Base-by-base conservation (phyloP, 2,797 vertebrate species). In the Cynodonichthys magdalenae region DNA sequence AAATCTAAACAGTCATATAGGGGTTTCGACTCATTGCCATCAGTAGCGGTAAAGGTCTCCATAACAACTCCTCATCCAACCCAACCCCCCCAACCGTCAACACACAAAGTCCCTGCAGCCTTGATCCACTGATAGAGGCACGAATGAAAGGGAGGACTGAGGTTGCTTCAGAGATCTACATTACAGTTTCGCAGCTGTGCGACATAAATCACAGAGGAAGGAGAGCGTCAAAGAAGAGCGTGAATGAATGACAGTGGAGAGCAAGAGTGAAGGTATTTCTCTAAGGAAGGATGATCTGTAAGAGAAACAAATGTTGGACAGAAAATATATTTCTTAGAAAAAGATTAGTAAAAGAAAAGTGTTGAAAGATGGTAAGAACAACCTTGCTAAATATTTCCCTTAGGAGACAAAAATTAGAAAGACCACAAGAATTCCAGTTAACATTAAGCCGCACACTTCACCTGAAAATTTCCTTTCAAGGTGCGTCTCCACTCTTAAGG, bases 1-100 rank as follows among this genome's bases (percentile, higher is more conserved):
- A 83, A 85, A 88, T 86, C 80, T 83, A 70, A 83, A 84, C 74
- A 84, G 82, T 83, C 79, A 84, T 82, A 89, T 79, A 80, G 75
- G 71, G 72, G 80, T 81, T 77, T 87, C 29, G 62, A 71, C 74
- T 81, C 19, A 19, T 20, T 77, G 66, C 59, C 75, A 89, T 87
- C 75, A 79, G 79, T 71, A 62, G 72, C 69, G 74, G 65, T 81
- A 82, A 89, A 88, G 84, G 83, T 88, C 76, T 81, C 83, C 48
- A 88, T 78, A 81, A 87, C 62, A 81, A 78, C 75, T 79, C 42
- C 59, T 65, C 64, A 71, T 80, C 59, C 55, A 69, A 48, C 58
- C 75, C 60, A 63, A 47, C 53, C 71, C 53, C 71, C 67, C 58
- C n/a, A 19, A 42, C 5, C 57, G 8, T 50, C 46, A 54, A 44